Conservation (phyloP, 2,888 invertebrate genomes). For the Neoitamus cyanurus region DNA sequence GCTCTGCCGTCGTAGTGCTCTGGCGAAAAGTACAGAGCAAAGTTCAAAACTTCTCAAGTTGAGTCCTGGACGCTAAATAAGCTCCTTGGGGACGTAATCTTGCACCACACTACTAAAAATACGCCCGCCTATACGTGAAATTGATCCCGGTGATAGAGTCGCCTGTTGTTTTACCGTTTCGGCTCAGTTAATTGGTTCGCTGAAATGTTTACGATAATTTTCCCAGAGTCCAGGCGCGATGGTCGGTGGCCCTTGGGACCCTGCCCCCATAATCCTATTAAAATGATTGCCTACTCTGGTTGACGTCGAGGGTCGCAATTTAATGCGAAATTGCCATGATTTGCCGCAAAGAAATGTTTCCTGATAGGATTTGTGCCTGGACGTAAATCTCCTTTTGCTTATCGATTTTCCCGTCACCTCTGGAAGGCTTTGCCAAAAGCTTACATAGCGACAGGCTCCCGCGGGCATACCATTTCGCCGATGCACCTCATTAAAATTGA, state of each 20-base stretch:
- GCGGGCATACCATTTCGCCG: background rate
- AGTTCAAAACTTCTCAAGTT: background rate
- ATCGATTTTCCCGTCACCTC: background rate
- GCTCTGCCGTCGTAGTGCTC: background rate
- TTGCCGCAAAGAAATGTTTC: background rate
- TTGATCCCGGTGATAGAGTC: background rate
- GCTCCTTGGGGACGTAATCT: background rate
- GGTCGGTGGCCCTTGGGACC: background rate
- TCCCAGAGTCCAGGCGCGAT: background rate
- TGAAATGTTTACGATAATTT: slow-evolving; percentile 5
- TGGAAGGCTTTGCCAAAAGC: background rate
- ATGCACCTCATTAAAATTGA: background rate
- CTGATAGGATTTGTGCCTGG: background rate
- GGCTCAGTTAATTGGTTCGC: background rate
- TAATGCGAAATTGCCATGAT: background rate
- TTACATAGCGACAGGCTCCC: background rate
- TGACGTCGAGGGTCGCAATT: background rate
- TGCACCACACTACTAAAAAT: background rate
- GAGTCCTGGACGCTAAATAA: background rate
- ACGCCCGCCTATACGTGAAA: background rate
- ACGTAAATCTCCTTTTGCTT: background rate
- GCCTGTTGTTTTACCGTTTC: background rate
- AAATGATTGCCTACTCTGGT: background rate
- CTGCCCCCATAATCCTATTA: background rate
- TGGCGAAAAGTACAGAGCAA: background rate